phyloP scores from a whole-genome alignment of 2,888 invertebrate genomes.

The Euclidia mi region DNA sequence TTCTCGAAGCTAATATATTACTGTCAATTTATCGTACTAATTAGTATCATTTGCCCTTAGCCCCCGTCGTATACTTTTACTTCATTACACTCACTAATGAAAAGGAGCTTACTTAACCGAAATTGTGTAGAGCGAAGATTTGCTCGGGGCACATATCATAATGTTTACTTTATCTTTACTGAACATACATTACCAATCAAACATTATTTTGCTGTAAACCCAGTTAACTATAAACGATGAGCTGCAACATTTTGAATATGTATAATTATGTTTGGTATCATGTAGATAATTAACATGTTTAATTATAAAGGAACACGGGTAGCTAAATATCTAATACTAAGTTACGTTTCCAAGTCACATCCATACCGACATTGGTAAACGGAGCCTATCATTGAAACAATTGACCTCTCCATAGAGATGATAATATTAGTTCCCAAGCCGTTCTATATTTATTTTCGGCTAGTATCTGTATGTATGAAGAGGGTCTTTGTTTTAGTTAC shows the following conservation, averaged over 20 bases:
- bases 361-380: too few species aligned
- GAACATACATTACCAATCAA: slow-evolving; percentile 1
- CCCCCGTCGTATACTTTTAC: slow-evolving; percentile 12
- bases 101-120: slow-evolving; percentile 17
- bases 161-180: slow-evolving; percentile 24
- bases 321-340: too few species aligned
- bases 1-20: neutral
- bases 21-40: neutral
- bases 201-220: slow-evolving; percentile 5
- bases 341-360: too few species aligned
- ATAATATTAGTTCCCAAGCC: slow-evolving; percentile 22
- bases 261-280: too few species aligned
- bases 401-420: neutral
- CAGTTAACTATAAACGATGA: neutral
- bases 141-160: slow-evolving; percentile 17
- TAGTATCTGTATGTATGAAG: slow-evolving; percentile 2
- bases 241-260: neutral
- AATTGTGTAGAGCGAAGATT: slow-evolving; percentile 25
- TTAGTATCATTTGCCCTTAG: slow-evolving; percentile 3
- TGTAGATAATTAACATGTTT: too few species aligned
- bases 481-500: slow-evolving; percentile 47
- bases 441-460: slow-evolving; percentile 34
- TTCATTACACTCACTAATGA: slow-evolving; percentile 29
- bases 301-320: too few species aligned
- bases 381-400: too few species aligned